Conservation (phyloP, 2,113 vertebrate species). For the Cyrtonyx montezumae region DNA sequence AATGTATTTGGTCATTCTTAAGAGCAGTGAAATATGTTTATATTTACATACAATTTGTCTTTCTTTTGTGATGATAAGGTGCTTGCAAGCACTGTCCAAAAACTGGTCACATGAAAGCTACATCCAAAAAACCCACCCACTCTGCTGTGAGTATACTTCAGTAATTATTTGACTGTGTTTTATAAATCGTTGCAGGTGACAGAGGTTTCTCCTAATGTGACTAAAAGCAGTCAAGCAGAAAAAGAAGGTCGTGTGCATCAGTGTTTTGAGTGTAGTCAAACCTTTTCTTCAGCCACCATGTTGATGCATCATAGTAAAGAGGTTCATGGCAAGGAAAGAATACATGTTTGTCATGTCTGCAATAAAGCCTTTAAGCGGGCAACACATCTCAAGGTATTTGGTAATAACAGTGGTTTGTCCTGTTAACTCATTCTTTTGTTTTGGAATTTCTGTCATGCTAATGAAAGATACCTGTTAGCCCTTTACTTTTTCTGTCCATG, state of each 20-base stretch:
- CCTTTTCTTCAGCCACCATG: conserved; percentile 83
- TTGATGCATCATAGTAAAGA: conserved; percentile 88
- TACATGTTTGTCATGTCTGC: conserved; percentile 90
- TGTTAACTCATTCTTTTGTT: neutral
- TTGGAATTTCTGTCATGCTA: neutral
- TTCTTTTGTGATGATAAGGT: neutral
- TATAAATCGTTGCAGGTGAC: conserved; percentile 73
- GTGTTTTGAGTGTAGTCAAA: conserved; percentile 90
- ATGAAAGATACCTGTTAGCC: neutral
- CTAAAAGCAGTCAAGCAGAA: conserved; percentile 76
- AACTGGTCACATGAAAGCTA: neutral
- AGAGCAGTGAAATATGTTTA: neutral
- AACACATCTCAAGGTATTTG: conserved; percentile 94
- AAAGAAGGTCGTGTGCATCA: conserved; percentile 81
- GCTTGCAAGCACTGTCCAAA: neutral
- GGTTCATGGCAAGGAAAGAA: conserved; percentile 89
- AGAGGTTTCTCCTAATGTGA: conserved; percentile 75
- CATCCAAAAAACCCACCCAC: neutral
- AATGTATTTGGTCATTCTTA: neutral
- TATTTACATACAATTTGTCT: neutral
- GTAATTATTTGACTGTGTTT: neutral
- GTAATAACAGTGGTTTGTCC: neutral
- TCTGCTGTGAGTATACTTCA: neutral
- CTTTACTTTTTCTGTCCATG: conserved; percentile 29
- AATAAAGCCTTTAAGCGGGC: conserved; percentile 96